Evolutionary conservation across 2,113 vertebrate species (phyloP).

Genomic region (Orycteropus afer): DNA sequence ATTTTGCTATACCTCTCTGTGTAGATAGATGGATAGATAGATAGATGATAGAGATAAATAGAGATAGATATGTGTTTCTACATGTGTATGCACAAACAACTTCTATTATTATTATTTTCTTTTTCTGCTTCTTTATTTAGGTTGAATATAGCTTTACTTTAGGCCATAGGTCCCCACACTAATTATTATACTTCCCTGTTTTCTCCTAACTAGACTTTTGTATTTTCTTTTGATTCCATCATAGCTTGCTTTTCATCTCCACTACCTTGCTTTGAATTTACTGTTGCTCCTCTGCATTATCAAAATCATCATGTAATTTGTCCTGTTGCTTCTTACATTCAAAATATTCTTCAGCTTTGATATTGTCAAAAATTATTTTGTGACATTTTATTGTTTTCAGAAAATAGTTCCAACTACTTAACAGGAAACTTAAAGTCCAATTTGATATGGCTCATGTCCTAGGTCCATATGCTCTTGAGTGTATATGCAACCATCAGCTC

Average conservation of each 20-base stretch:
- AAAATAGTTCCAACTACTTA: not conserved
- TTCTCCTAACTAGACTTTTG: not conserved
- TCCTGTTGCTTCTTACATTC: not conserved
- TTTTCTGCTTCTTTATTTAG: not conserved
- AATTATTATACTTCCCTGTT: not conserved
- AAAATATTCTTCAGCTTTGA: not conserved
- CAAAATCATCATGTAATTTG: not conserved
- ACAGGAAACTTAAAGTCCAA: not conserved
- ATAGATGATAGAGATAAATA: not conserved
- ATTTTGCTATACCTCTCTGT: not conserved
- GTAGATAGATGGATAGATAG: not conserved
- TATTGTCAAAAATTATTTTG: not conserved
- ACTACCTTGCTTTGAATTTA: not conserved
- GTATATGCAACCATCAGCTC: not conserved
- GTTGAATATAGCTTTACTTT: not conserved
- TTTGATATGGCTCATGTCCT: rapidly evolving
- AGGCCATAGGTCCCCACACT: not conserved
- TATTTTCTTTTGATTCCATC: not conserved
- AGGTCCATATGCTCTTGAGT: too few species aligned
- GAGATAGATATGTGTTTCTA: too few species aligned
- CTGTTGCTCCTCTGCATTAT: not conserved
- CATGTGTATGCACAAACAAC: not conserved
- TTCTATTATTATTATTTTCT: not conserved
- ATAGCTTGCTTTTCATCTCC: not conserved
- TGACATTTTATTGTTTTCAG: not conserved